Evolutionary conservation across 2,888 invertebrate species (phyloP).

Genomic region (Scaptomyza parva): DNA sequence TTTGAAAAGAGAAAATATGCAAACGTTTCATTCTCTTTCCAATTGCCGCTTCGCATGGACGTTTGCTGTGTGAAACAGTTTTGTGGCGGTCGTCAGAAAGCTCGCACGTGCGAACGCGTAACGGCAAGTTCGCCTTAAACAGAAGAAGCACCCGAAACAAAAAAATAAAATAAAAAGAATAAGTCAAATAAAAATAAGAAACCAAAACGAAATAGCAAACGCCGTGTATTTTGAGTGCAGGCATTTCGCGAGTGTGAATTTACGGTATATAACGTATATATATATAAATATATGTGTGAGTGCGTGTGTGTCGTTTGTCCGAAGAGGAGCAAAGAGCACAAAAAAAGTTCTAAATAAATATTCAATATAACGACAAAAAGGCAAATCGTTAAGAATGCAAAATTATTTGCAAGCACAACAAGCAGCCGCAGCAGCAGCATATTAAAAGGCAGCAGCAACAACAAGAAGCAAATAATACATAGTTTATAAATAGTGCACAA

Average conservation of each 20-base stretch:
- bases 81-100: constrained; percentile 68
- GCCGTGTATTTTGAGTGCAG: constrained; percentile 52
- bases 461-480: constrained; percentile 36
- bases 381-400: constrained; percentile 60
- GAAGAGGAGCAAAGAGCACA: constrained; percentile 52
- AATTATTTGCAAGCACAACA: constrained; percentile 54
- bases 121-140: constrained; percentile 52
- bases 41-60: constrained; percentile 59
- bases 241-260: constrained; percentile 27
- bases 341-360: constrained; percentile 64
- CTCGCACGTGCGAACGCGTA: constrained; percentile 72
- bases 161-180: constrained; percentile 14
- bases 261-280: neutral
- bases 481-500: constrained; percentile 79
- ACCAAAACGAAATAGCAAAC: constrained; percentile 52
- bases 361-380: constrained; percentile 48
- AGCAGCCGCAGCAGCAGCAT: constrained; percentile 23
- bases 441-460: constrained; percentile 37
- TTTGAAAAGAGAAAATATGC: constrained; percentile 53
- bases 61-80: constrained; percentile 46
- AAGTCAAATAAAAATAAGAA: constrained; percentile 34
- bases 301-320: constrained; percentile 16
- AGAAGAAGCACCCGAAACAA: constrained; percentile 36
- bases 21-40: constrained; percentile 45
- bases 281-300: constrained; percentile 19